These are phyloP conservation scores for cattle (Bos taurus) DNA, from an alignment of 2,113 vertebrate genomes.

Conservation along the genomic window ARS-UCD2.0 NC_037336.1:36115501-36116000, in stretches of 20 bases:
- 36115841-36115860: not conserved
- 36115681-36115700: too few species aligned
- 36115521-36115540: too few species aligned
- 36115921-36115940: slow-evolving; percentile 31
- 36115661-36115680: too few species aligned
- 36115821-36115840: not conserved
- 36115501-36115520: too few species aligned
- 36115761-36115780: not conserved
- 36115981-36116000: slow-evolving; percentile 12
- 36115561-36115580: too few species aligned
- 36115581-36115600: too few species aligned
- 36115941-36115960: not conserved
- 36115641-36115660: too few species aligned
- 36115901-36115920: not conserved
- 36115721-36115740: not conserved
- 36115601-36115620: too few species aligned
- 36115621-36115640: too few species aligned
- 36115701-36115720: not conserved
- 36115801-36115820: not conserved
- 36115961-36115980: not conserved
- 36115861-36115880: not conserved
- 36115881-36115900: not conserved
- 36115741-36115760: not conserved
- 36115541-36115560: too few species aligned
- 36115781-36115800: not conserved